Evolutionary conservation across 2,113 vertebrate genomes (phyloP), one percentile per base, ranked within the genome.

Genomic region (Tiliqua scincoides): DNA sequence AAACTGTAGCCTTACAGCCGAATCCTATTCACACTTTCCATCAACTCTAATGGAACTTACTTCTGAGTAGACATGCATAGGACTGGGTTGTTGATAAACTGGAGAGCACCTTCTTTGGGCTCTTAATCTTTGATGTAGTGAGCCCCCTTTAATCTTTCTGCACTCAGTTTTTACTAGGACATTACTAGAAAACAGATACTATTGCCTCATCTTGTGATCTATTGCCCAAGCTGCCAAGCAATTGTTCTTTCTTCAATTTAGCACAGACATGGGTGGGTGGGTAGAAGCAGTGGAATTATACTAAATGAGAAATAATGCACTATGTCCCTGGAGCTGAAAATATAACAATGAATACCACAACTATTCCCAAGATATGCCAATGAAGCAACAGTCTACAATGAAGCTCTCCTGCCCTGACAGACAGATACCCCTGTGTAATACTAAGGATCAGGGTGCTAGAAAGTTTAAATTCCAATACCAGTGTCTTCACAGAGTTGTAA

Each of bases 131-230:
- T 57, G 84, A 89, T 94, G 17, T 91, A 89, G 87, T 94, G 93
- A 93, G 96, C 95, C 91, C 93, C 91, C 93, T 40, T 83, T 14
- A 93, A 92, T 57, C 18, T 85, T 93, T 96, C 96, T 96, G 93
- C 96, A 96, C 95, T 96, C 94, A 93, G 91, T 91, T 95, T 94
- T 85, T 95, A 93, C 94, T 88, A 95, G 90, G 93, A 91, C 94
- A 95, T 96, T 97, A 96, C 96, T 96, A 95, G 94, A 95, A 94
- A 96, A 96, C 95, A 96, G 96, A 96, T 94, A 94, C 95, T 95
- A 96, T 95, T 96, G 95, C 96, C 95, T 95, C 95, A 95, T 96
- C 95, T 93, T 89, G 92, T 95, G 94, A 96, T 95, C 95, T 95
- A 95, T 95, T 91, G 95, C 95, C 90, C 93, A 91, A 87, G 91